phyloP scores from a whole-genome alignment of 2,797 vertebrate genomes.

The Onychomys torridus region DNA sequence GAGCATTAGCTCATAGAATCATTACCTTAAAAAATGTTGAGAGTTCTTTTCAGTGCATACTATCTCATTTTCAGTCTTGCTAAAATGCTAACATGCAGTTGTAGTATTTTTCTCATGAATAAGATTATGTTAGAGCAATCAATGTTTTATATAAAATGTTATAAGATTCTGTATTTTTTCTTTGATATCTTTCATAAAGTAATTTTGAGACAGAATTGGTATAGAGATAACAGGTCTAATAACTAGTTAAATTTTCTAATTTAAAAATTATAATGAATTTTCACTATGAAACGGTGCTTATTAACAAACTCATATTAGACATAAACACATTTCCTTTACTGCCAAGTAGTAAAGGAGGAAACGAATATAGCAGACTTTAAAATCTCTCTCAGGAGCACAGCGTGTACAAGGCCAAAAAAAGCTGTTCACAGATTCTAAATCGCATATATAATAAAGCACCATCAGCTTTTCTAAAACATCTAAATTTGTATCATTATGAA shows the following conservation, averaged over 20 bases:
- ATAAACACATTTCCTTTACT: background rate
- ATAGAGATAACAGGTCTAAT: constrained; percentile 13
- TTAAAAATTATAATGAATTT: background rate
- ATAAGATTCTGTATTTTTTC: background rate
- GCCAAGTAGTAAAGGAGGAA: background rate
- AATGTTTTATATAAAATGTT: background rate
- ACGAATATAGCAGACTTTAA: background rate
- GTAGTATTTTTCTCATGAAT: constrained; percentile 41
- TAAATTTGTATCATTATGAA: constrained; percentile 33
- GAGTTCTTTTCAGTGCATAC: constrained; percentile 63
- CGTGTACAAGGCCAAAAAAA: background rate
- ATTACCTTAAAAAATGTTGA: background rate
- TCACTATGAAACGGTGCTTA: background rate
- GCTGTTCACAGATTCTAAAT: background rate
- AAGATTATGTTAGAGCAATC: background rate
- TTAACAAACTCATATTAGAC: background rate
- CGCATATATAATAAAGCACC: background rate
- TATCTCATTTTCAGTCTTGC: background rate
- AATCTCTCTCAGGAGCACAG: background rate
- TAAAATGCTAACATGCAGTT: constrained; percentile 37
- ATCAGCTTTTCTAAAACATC: background rate
- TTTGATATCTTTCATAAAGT: background rate
- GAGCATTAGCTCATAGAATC: background rate
- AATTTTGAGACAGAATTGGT: background rate
- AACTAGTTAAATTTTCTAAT: constrained; percentile 25